Percentiles rank a stretch among this genome's conserved stretches.
phyloP scores from a whole-genome alignment of 2,113 vertebrate genomes.

The Prinia subflava region DNA sequence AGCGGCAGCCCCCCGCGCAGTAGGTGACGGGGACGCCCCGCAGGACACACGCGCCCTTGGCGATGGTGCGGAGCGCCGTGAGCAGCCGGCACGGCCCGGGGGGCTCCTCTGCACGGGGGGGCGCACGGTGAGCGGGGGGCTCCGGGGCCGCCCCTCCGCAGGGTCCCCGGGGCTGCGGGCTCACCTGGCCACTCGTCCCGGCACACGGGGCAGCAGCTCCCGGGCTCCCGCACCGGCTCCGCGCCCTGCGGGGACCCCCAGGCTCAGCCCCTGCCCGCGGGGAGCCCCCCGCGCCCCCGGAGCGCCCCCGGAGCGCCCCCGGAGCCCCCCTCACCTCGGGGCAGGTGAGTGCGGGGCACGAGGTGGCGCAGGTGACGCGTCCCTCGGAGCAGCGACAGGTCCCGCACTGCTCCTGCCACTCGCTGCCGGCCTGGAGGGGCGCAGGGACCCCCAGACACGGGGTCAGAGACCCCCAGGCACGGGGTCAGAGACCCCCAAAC shows the following conservation, averaged over 20 bases:
- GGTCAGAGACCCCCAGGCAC: too few relatives aligned
- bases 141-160: not conserved
- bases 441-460: too few relatives aligned
- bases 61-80: slow-evolving; percentile 83
- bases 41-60: slow-evolving; percentile 83
- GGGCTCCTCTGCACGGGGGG: slow-evolving; percentile 58
- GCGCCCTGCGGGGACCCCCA: slow-evolving; percentile 69
- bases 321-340: not conserved
- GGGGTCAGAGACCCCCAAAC: too few relatives aligned
- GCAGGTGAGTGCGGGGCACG: not conserved
- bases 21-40: slow-evolving; percentile 84
- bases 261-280: too few relatives aligned
- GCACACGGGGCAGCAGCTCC: slow-evolving; percentile 84
- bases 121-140: not conserved
- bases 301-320: too few relatives aligned
- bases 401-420: not conserved
- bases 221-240: slow-evolving; percentile 78
- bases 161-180: not conserved
- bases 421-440: not conserved
- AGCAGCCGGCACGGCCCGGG: slow-evolving; percentile 72
- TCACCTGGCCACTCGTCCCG: slow-evolving; percentile 72
- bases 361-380: not conserved
- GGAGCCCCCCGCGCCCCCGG: not conserved
- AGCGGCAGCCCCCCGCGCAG: slow-evolving; percentile 83
- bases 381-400: not conserved